These are phyloP conservation scores for Apocheima hispidaria DNA, from an alignment of 2,888 invertebrate species.

Conservation along the genomic window DNA sequence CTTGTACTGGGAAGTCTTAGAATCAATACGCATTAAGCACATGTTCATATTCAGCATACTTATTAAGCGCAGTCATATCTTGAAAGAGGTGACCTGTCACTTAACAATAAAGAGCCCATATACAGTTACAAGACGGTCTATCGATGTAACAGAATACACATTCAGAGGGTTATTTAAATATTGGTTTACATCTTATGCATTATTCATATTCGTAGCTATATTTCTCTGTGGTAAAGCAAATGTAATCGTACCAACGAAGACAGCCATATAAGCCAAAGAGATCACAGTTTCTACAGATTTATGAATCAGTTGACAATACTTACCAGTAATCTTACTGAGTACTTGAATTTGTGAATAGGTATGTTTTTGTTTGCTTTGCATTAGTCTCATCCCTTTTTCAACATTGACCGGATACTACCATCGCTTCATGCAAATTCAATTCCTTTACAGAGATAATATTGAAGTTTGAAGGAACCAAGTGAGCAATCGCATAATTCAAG, in stretches of 20 bases:
- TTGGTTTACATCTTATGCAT: slow-evolving; percentile 3
- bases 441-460: slow-evolving; percentile 5
- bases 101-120: slow-evolving; percentile 11
- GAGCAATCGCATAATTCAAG: slow-evolving; percentile 29
- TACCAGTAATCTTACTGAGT: neutral
- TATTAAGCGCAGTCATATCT: slow-evolving; percentile 9
- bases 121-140: slow-evolving; percentile 1
- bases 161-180: slow-evolving; percentile 16
- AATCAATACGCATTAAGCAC: neutral
- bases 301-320: neutral
- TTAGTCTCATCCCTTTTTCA: neutral
- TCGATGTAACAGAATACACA: slow-evolving; percentile 5
- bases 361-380: neutral
- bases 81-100: slow-evolving; percentile 1
- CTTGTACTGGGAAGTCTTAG: slow-evolving; percentile 6
- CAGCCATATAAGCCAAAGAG: slow-evolving; percentile 1
- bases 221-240: slow-evolving; percentile 1
- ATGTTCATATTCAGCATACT: slow-evolving; percentile 2
- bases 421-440: slow-evolving; percentile 16
- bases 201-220: slow-evolving; percentile 10
- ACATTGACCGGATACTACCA: slow-evolving; percentile 9
- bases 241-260: neutral
- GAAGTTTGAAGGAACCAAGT: slow-evolving; percentile 17
- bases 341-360: neutral
- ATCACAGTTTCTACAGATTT: neutral